Percentiles rank a stretch among this genome's conserved stretches.
Evolutionary conservation across 2,888 invertebrate species (phyloP).

Genomic region (Criorhina ranunculi): DNA sequence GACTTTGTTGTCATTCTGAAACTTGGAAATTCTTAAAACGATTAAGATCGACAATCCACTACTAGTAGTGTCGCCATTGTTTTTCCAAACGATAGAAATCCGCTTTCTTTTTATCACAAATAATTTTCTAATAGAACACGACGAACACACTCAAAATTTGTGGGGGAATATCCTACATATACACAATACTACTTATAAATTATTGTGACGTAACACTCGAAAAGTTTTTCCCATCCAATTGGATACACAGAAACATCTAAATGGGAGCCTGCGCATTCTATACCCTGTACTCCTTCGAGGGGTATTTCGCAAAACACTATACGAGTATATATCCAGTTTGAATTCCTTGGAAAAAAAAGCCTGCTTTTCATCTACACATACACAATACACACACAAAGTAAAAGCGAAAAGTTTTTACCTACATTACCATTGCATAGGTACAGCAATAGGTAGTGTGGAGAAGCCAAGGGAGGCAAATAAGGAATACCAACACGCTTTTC

Average conservation of each 20-base stretch:
- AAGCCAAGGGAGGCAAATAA: constrained; percentile 59
- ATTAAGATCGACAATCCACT: constrained; percentile 59
- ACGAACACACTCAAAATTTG: constrained; percentile 29
- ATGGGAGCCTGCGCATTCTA: constrained; percentile 65
- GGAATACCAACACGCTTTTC: constrained; percentile 66
- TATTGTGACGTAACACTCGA: constrained; percentile 67
- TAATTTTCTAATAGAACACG: constrained; percentile 62
- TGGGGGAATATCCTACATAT: constrained; percentile 31
- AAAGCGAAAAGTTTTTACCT: constrained; percentile 45
- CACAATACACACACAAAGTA: constrained; percentile 3
- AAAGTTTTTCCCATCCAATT: constrained; percentile 68
- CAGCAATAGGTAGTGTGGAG: constrained; percentile 31
- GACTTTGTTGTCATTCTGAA: constrained; percentile 10
- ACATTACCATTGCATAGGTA: constrained; percentile 52
- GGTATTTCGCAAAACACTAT: constrained; percentile 39
- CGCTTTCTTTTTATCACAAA: constrained; percentile 49
- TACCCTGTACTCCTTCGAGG: constrained; percentile 66
- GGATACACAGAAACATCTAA: constrained; percentile 70
- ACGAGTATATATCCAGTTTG: constrained; percentile 24
- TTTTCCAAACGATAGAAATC: constrained; percentile 59
- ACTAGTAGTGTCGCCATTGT: constrained; percentile 45
- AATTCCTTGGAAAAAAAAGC: constrained; percentile 49
- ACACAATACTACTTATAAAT: constrained; percentile 71
- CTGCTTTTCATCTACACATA: constrained; percentile 2
- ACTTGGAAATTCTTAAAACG: constrained; percentile 31